These are phyloP conservation scores for Albula goreensis DNA, from an alignment of 2,113 vertebrate species.

Conservation along the genomic window DNA sequence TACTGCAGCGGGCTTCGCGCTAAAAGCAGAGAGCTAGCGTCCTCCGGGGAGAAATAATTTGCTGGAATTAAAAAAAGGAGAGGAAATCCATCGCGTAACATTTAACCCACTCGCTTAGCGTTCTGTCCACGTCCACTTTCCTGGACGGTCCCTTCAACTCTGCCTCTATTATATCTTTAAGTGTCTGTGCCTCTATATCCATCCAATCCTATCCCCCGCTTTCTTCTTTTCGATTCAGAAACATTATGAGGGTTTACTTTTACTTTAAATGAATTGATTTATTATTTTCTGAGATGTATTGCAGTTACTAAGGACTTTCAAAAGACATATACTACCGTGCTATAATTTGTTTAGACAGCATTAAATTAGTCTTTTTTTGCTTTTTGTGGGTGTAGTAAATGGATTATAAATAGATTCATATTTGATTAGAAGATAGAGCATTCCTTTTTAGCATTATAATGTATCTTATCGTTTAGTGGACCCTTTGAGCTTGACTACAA, in stretches of 20 bases:
- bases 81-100: neutral
- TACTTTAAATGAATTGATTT: neutral
- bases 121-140: neutral
- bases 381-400: neutral
- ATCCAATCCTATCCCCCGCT: neutral
- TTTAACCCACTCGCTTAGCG: neutral
- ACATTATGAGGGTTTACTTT: neutral
- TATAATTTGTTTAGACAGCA: neutral
- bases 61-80: neutral
- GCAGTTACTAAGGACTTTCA: neutral
- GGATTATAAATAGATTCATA: neutral
- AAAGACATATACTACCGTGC: neutral
- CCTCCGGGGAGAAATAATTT: neutral
- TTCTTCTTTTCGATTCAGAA: neutral
- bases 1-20: constrained; percentile 36
- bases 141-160: neutral
- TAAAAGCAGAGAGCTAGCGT: constrained; percentile 6
- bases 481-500: neutral
- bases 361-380: neutral
- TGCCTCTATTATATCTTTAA: neutral
- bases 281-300: neutral
- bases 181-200: neutral
- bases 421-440: neutral
- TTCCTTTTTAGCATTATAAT: neutral
- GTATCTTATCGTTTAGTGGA: neutral